Evolutionary conservation across 2,113 vertebrate species (phyloP).

Genomic region (Pelobates fuscus): DNA sequence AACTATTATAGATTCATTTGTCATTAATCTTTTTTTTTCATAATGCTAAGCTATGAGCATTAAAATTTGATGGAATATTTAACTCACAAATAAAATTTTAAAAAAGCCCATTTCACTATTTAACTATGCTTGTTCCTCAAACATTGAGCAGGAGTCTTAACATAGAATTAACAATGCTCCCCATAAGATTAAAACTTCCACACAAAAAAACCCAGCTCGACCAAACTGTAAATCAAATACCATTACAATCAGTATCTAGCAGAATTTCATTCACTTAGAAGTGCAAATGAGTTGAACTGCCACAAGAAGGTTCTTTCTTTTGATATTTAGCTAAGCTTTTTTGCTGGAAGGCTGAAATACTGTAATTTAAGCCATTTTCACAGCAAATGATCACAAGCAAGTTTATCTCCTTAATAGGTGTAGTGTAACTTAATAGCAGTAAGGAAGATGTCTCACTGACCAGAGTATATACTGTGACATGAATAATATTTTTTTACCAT

Average conservation of each 20-base stretch:
- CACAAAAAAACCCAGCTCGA: background rate
- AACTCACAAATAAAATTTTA: no score
- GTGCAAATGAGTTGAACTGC: conserved; percentile 4
- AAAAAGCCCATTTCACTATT: no score
- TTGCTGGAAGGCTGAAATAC: background rate
- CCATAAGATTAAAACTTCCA: background rate
- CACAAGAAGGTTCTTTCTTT: conserved; percentile 10
- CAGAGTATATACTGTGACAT: no score
- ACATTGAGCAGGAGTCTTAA: background rate
- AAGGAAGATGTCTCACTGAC: no score
- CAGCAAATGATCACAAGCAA: background rate
- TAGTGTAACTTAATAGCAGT: background rate
- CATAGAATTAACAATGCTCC: background rate
- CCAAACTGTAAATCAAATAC: background rate
- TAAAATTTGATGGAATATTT: no score
- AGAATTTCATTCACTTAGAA: conserved; percentile 6
- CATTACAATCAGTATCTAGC: conserved; percentile 1
- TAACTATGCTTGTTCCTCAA: no score
- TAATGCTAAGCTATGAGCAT: no score
- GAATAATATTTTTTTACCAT: no score
- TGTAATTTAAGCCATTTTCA: conserved; percentile 3
- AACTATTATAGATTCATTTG: no score
- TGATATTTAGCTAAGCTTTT: background rate
- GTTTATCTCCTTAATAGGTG: background rate
- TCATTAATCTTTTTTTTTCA: no score